Evolutionary conservation across 2,797 vertebrate species (phyloP).

Genomic region (Melanogrammus aeglefinus): DNA sequence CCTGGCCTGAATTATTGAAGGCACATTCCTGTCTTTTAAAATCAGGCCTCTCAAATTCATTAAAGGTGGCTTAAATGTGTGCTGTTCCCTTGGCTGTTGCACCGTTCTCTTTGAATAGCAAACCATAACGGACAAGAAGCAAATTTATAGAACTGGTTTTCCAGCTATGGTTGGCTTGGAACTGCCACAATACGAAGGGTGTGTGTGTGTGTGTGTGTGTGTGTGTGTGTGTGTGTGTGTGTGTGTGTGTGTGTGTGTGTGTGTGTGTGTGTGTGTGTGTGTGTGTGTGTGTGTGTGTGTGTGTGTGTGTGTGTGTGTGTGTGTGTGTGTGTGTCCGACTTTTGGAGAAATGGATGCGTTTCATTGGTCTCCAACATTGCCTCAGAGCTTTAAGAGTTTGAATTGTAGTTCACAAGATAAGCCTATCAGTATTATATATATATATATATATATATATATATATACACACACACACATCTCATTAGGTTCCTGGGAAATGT

Average conservation of each 20-base stretch:
- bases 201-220: background rate
- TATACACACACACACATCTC: no score
- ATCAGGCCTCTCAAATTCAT: background rate
- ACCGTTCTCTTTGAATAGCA: background rate
- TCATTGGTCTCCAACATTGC: background rate
- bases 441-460: background rate
- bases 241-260: no score
- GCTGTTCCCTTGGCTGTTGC: background rate
- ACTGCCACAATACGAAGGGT: background rate
- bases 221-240: no score
- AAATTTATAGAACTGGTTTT: slow-evolving; percentile 41
- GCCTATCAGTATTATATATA: background rate
- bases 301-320: no score
- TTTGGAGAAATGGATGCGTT: background rate
- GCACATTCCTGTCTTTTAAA: background rate
- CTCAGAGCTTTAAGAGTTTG: background rate
- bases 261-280: no score
- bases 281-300: no score
- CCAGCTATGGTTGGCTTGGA: background rate
- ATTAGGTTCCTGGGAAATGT: background rate
- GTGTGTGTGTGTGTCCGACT: background rate
- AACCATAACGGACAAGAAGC: background rate
- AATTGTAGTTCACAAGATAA: background rate
- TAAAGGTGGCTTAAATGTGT: background rate
- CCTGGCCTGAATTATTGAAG: background rate